Evolutionary conservation across 2,888 invertebrate species (phyloP).

Genomic region (Mystacides longicornis): DNA sequence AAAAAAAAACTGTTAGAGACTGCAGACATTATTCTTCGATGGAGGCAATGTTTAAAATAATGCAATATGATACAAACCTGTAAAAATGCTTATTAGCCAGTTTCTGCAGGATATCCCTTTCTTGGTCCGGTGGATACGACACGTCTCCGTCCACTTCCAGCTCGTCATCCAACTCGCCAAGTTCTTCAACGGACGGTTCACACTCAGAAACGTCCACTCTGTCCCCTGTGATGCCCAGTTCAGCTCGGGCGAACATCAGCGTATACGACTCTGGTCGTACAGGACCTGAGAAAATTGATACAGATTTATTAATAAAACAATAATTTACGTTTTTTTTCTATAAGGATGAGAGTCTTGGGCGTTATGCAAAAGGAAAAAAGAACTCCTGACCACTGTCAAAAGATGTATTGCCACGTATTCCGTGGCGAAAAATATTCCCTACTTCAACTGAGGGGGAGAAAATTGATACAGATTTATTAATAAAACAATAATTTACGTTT

Average conservation of each 20-base stretch:
- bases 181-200: constrained; percentile 23
- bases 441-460: no score
- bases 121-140: constrained; percentile 19
- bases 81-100: constrained; percentile 25
- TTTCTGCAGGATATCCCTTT: constrained; percentile 22
- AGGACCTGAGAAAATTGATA: constrained; percentile 18
- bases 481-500: no score
- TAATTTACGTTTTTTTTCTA: no score
- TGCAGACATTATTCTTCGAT: no score
- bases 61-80: constrained; percentile 16
- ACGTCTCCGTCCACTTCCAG: constrained; percentile 19
- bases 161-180: constrained; percentile 19
- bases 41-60: no score
- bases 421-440: no score
- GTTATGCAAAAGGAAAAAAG: no score
- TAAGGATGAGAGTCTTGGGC: no score
- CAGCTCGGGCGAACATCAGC: constrained; percentile 22
- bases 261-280: constrained; percentile 25
- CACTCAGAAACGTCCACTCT: constrained; percentile 20
- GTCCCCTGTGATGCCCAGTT: constrained; percentile 16
- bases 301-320: neutral
- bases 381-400: no score
- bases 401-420: no score
- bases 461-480: neutral
- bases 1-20: no score